Evolutionary conservation across 2,113 vertebrate species (phyloP).

Genomic region (Scalopus aquaticus): DNA sequence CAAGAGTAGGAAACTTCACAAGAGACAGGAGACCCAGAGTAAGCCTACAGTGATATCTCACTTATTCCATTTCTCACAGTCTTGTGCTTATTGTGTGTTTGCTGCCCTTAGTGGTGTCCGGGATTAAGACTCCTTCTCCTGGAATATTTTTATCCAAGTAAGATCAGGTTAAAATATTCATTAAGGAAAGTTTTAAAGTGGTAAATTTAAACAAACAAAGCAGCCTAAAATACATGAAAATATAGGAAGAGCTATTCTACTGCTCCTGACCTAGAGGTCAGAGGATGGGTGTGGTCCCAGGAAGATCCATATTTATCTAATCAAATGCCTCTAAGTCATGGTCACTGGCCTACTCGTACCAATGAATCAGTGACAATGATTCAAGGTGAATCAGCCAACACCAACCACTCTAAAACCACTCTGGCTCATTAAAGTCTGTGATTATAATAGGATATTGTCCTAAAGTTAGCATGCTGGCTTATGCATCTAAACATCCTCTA

Average conservation of each 20-base stretch:
- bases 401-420: neutral
- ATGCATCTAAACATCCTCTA: neutral
- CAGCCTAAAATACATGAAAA: slow-evolving; percentile 4
- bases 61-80: neutral
- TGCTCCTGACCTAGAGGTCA: neutral
- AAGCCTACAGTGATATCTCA: neutral
- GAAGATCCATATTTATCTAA: neutral
- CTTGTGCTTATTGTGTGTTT: neutral
- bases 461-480: neutral
- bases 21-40: neutral
- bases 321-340: neutral
- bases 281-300: neutral
- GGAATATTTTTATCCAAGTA: neutral
- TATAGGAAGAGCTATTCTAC: neutral
- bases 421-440: neutral
- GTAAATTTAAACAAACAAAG: slow-evolving; percentile 47
- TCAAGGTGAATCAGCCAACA: neutral
- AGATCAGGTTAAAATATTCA: neutral
- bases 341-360: neutral
- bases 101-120: neutral
- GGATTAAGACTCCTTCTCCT: neutral
- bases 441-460: neutral
- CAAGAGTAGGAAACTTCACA: neutral
- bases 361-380: neutral
- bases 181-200: neutral